Base-by-base conservation (phyloP, 2,888 invertebrate genomes). In the Lasioglossum pauxillum region DNA sequence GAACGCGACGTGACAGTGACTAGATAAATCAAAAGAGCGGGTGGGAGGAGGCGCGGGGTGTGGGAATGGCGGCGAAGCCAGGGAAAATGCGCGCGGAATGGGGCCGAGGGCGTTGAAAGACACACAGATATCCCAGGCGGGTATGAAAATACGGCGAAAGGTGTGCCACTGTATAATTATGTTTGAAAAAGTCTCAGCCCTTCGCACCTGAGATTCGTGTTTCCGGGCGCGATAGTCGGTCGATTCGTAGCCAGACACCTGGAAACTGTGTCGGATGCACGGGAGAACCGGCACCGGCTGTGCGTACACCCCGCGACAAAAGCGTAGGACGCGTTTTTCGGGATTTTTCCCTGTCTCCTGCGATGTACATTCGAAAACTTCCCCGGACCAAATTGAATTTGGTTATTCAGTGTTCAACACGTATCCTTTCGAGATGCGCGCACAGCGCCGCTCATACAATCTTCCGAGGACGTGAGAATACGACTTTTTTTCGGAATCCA, bases 21-120 rank as follows among this genome's bases (percentile, higher is more conserved):
- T 83, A 81, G 87, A 87, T 85, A 86, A 84, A 80, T 87, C 78
- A 83, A 83, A 69, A 85, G 67, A 67, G 67, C 35, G 8, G 77
- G 27, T 2, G 5, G 60, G 60, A 27, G 14, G 2, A 27, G 14
- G 27, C 27, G n/a, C 0, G 57, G 12, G 49, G 23, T 5, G 64
- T 14, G 31, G 27, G 31, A 64, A 2, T 7, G 35, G 31, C n/a
- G 78, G 35, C 38, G 35, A 49, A 67, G 44, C 19, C 27, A 27
- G 81, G 64, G 72, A 83, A 83, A 60, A 83, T 73, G 80, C 75
- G 27, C 73, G 57, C 57, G 76, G 84, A 85, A 85, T 38, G 84
- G 73, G 84, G 85, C 72, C 85, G 85, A 38, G 67, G 64, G 57
- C 72, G 75, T 83, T 85, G 75, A 79, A 85, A 85, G 84, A 72